A percentile compares a stretch with the other conserved stretches of the same genome.
phyloP scores from a whole-genome alignment of 1,140 invertebrate genomes.

The Rhagoletis zephyria region DNA sequence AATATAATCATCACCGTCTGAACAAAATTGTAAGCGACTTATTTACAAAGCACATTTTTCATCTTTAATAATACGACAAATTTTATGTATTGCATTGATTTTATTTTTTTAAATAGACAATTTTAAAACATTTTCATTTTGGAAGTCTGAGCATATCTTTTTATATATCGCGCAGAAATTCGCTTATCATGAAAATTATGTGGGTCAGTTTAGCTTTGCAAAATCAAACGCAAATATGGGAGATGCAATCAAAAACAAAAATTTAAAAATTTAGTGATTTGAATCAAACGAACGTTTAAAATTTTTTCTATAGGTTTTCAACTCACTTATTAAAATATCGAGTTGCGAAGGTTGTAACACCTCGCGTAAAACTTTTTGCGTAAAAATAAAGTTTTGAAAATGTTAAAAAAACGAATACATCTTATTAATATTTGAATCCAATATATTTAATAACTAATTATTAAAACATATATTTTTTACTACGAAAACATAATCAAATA shows the following conservation, averaged over 20 bases:
- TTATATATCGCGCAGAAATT: not conserved
- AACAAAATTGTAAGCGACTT: too few species aligned
- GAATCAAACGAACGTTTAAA: not conserved
- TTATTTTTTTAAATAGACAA: too few species aligned
- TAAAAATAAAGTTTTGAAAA: conserved; percentile 45
- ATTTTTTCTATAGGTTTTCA: conserved; percentile 42
- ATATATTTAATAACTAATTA: conserved; percentile 1
- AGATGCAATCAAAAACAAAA: not conserved
- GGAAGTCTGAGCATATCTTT: not conserved
- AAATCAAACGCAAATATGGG: too few species aligned
- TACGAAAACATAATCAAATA: too few species aligned
- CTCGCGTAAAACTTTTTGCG: conserved; percentile 70
- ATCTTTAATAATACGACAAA: too few species aligned
- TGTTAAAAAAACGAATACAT: not conserved
- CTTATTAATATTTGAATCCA: conserved; percentile 27
- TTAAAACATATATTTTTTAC: not conserved
- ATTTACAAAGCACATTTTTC: too few species aligned
- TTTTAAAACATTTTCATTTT: too few species aligned
- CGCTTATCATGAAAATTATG: not conserved
- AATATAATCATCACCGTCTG: too few species aligned
- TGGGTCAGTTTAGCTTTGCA: too few species aligned
- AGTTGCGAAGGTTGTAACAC: conserved; percentile 72
- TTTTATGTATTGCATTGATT: too few species aligned
- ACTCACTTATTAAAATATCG: conserved; percentile 73
- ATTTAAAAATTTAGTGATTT: not conserved